Base-by-base conservation (phyloP, 2,797 vertebrate species). In the Clarias laeviceps region DNA sequence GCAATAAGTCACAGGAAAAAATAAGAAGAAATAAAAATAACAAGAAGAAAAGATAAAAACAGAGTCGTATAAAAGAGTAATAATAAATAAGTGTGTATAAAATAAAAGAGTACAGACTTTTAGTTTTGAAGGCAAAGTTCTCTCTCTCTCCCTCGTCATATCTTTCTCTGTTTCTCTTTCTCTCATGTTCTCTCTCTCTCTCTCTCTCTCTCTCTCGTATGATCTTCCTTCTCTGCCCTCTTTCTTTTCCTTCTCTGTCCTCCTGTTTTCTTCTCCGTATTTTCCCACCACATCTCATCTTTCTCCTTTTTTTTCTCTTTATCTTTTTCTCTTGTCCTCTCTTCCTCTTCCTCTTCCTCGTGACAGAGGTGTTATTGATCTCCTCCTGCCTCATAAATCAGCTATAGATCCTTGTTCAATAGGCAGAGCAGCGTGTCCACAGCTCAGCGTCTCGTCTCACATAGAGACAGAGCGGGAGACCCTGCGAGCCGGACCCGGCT, bases 401-500 rank as follows among this genome's bases (percentile, higher is more conserved):
- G 88, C 86, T 88, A 70, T 89, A 76, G 88, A 90, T 88, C 90
- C 89, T 82, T 90, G 91, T 92, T 94, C 93, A 93, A 94, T 95
- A 94, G 57, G 90, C 90, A 86, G 88, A 88, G 86, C 91, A 90
- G 92, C 91, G 88, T 94, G 92, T 94, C 93, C 94, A 91, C 94
- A 90, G 90, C 93, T 93, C 91, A 66, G 90, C 91, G 91, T 93
- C 89, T 90, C 90, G 86, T 88, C 88, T 88, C 87, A 54, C 40
- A 80, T 79, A 80, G 78, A 80, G 85, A 84, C 83, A 70, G 70
- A 83, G 45, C 45, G 83, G 45, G 69, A 80, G 45, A 20, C 74
- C 78, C 73, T 29, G 64, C 73, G 65, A 72, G 85, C 78, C 73
- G 72, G 88, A 85, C 84, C 85, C 74, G 14, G 11, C 54, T 65